These are phyloP conservation scores for Toxotes jaculatrix DNA, from an alignment of 2,113 vertebrate genomes.

Conservation along the genomic window DNA sequence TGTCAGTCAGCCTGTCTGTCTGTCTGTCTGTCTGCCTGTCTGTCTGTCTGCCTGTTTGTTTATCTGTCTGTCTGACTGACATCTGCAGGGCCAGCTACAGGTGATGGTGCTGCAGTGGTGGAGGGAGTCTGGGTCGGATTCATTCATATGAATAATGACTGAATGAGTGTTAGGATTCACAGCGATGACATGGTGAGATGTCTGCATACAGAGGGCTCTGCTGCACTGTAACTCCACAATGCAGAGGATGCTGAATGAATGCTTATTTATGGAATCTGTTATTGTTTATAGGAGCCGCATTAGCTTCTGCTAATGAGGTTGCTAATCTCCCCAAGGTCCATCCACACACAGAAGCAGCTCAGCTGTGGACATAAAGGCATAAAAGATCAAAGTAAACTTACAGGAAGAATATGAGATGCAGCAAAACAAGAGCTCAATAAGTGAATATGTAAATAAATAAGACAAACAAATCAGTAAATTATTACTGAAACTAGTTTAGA, in stretches of 20 bases:
- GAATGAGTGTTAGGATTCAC: neutral
- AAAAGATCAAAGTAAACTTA: neutral
- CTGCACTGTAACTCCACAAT: neutral
- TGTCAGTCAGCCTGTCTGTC: too few relatives aligned
- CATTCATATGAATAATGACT: slow-evolving; percentile 10
- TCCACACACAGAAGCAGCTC: neutral
- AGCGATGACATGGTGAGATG: neutral
- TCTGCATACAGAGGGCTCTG: neutral
- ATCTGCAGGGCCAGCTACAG: neutral
- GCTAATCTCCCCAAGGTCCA: neutral
- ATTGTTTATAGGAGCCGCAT: neutral
- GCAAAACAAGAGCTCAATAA: too few relatives aligned
- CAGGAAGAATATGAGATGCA: neutral
- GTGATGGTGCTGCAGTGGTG: neutral
- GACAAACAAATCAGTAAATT: neutral
- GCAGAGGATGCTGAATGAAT: neutral
- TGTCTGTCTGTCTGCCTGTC: neutral
- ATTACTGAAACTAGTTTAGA: neutral
- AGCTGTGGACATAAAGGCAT: neutral
- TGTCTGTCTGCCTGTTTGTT: too few relatives aligned
- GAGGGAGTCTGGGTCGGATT: neutral
- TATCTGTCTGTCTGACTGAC: neutral
- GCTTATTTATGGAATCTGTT: neutral
- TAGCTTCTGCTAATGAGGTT: slow-evolving; percentile 6
- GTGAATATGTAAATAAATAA: neutral